phyloP scores from a whole-genome alignment of 2,888 invertebrate species.

The Agrilus mali region DNA sequence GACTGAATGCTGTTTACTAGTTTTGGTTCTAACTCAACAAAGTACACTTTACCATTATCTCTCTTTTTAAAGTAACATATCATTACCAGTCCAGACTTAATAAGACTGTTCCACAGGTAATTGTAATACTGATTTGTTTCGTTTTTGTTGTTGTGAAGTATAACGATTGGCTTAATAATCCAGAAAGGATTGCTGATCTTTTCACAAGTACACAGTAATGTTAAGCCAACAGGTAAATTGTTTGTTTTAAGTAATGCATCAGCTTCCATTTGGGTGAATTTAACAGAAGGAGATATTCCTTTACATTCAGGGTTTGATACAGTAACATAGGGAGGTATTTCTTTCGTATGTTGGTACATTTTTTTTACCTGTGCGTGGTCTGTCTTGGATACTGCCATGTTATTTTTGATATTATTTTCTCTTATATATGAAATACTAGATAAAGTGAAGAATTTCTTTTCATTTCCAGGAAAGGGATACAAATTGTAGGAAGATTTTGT shows the following conservation, averaged over 20 bases:
- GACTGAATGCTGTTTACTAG: conserved; percentile 7
- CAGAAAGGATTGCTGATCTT: conserved; percentile 3
- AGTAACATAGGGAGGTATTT: too few relatives aligned
- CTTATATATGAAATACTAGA: too few relatives aligned
- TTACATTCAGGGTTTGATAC: too few relatives aligned
- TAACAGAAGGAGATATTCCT: too few relatives aligned
- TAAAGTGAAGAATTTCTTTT: too few relatives aligned
- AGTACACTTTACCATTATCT: conserved; percentile 3
- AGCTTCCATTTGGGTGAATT: conserved; percentile 3
- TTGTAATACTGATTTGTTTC: conserved; percentile 6
- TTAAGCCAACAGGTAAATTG: conserved; percentile 6
- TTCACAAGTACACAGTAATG: conserved; percentile 6
- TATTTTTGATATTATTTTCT: too few relatives aligned
- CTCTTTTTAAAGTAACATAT: conserved; percentile 7
- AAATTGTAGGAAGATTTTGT: too few relatives aligned
- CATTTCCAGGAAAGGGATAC: too few relatives aligned
- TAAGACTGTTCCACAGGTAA: conserved; percentile 9
- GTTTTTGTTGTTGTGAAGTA: conserved; percentile 6
- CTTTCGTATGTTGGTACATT: too few relatives aligned
- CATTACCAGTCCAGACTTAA: conserved; percentile 4
- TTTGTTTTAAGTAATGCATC: conserved; percentile 5
- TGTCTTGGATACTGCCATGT: too few relatives aligned
- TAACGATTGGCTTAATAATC: conserved; percentile 4
- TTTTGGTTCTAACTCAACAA: conserved; percentile 8
- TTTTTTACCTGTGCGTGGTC: too few relatives aligned